Conservation (phyloP, 2,888 invertebrate genomes). For the Drosophila glabriapex region DNA sequence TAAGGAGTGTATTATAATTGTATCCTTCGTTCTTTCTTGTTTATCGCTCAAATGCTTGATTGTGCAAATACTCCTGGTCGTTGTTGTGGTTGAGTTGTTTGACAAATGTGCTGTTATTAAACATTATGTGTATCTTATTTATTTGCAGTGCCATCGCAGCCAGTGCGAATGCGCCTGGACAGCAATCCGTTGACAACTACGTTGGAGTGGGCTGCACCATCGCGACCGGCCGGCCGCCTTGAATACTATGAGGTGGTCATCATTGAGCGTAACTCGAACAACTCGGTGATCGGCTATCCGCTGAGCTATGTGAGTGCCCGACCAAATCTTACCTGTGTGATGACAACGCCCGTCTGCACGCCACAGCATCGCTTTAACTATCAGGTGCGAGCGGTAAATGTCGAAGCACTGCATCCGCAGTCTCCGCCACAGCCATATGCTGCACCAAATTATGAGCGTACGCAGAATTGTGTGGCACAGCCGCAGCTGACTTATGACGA, state of each 20-base stretch:
- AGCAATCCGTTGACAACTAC: constrained; percentile 56
- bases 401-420: constrained; percentile 34
- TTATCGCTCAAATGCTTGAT: neutral
- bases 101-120: neutral
- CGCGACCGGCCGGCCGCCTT: constrained; percentile 86
- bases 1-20: neutral
- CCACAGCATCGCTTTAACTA: constrained; percentile 51
- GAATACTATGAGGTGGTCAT: constrained; percentile 87
- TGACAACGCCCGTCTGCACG: constrained; percentile 57
- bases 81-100: neutral
- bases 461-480: constrained; percentile 26
- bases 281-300: constrained; percentile 54
- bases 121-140: neutral
- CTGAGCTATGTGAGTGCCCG: constrained; percentile 57
- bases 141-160: constrained; percentile 76
- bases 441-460: neutral
- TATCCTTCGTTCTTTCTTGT: neutral
- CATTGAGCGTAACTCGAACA: constrained; percentile 56
- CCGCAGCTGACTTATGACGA: constrained; percentile 16
- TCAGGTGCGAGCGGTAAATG: constrained; percentile 83
- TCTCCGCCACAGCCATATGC: neutral
- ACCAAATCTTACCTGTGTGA: constrained; percentile 51
- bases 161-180: constrained; percentile 35
- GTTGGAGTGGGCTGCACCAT: constrained; percentile 86
- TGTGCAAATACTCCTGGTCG: neutral